Conservation (phyloP, 2,888 invertebrate species). For the Aphrophora alni region DNA sequence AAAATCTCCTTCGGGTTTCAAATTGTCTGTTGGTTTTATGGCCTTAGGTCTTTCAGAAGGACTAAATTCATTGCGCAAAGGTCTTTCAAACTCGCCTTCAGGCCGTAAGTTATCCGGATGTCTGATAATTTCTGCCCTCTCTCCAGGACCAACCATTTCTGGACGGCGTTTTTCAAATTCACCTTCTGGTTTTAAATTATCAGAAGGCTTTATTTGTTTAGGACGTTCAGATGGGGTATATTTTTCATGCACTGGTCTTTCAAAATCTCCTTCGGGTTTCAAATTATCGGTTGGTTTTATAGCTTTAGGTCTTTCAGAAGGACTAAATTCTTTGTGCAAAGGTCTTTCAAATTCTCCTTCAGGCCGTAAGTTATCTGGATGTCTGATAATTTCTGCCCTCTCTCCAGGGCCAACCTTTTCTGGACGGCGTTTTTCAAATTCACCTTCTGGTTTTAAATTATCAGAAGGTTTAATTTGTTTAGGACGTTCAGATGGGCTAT, state of each 20-base stretch:
- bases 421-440: constrained; percentile 57
- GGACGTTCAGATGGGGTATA: constrained; percentile 59
- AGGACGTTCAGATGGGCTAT: constrained; percentile 63
- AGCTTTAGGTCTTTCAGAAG: constrained; percentile 53
- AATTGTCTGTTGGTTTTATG: constrained; percentile 59
- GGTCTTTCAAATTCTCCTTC: constrained; percentile 53
- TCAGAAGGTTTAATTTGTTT: constrained; percentile 69
- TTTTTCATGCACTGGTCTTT: constrained; percentile 57
- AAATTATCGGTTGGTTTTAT: constrained; percentile 62
- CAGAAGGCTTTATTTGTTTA: constrained; percentile 57
- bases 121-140: constrained; percentile 53
- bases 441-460: constrained; percentile 58
- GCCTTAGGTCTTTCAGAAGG: constrained; percentile 56
- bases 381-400: constrained; percentile 53
- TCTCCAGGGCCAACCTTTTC: constrained; percentile 52
- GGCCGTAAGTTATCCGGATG: constrained; percentile 51
- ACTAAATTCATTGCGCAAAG: constrained; percentile 36
- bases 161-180: constrained; percentile 59
- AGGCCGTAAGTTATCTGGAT: constrained; percentile 53
- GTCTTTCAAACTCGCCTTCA: constrained; percentile 54
- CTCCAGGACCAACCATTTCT: constrained; percentile 56
- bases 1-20: constrained; percentile 61
- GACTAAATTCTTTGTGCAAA: constrained; percentile 53
- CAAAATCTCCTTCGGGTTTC: constrained; percentile 63
- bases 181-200: constrained; percentile 52